Conservation (phyloP, 2,888 invertebrate species). For the Biston betularia region DNA sequence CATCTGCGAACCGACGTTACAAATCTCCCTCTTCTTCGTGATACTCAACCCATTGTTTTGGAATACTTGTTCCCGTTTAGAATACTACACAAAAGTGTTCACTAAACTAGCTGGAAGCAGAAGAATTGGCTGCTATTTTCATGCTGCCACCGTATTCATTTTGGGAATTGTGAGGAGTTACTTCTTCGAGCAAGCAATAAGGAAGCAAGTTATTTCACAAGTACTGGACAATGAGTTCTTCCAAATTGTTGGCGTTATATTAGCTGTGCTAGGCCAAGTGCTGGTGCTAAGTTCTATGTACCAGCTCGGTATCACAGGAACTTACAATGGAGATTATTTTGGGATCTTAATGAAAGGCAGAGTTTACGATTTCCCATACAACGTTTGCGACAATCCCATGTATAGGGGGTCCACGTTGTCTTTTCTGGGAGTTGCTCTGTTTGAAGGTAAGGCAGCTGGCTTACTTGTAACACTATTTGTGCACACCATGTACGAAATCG, state of each 20-base stretch:
- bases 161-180: conserved; percentile 36
- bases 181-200: conserved; percentile 40
- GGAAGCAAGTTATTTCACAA: conserved; percentile 26
- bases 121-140: no score
- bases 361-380: conserved; percentile 44
- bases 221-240: not conserved
- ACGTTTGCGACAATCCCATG: conserved; percentile 45
- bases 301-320: conserved; percentile 44
- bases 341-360: conserved; percentile 45
- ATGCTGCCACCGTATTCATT: conserved; percentile 2
- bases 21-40: conserved; percentile 5
- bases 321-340: conserved; percentile 47
- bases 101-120: conserved; percentile 2
- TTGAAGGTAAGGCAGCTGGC: conserved; percentile 14
- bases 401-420: conserved; percentile 45
- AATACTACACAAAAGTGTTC: conserved; percentile 10
- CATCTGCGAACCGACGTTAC: conserved; percentile 5
- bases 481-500: conserved; percentile 13
- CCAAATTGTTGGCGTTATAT: not conserved
- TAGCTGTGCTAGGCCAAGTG: conserved; percentile 1
- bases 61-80: not conserved
- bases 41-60: conserved; percentile 7
- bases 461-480: not conserved
- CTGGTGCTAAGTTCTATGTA: conserved; percentile 38
- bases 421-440: conserved; percentile 38